Evolutionary conservation across 2,888 invertebrate genomes (phyloP).

Genomic region (Dasypogon diadema): DNA sequence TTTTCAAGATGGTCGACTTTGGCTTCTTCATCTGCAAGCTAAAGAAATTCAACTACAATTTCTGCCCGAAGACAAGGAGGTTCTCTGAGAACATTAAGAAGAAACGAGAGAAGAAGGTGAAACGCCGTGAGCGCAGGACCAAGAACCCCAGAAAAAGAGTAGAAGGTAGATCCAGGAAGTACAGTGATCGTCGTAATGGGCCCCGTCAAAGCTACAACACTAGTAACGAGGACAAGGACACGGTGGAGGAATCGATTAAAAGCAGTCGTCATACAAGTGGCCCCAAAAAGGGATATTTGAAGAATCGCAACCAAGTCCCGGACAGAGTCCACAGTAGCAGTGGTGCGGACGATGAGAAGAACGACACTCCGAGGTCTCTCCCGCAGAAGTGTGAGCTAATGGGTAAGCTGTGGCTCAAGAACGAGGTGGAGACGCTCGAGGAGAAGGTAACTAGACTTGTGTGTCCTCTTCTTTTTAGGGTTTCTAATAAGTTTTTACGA

Average conservation of each 20-base stretch:
- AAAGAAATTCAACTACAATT: conserved; percentile 68
- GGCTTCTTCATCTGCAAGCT: conserved; percentile 72
- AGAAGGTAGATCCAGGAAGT: conserved; percentile 9
- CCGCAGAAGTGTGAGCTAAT: conserved; percentile 71
- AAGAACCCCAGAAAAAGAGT: conserved; percentile 17
- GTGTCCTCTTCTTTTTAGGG: too few relatives aligned
- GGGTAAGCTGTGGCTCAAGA: conserved; percentile 90
- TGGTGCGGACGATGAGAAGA: conserved; percentile 57
- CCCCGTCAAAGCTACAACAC: conserved; percentile 64
- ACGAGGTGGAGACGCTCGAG: conserved; percentile 89
- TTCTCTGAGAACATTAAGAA: conserved; percentile 65
- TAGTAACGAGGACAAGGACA: conserved; percentile 68
- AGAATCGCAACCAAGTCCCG: conserved; percentile 63
- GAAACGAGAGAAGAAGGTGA: conserved; percentile 62
- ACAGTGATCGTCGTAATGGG: conserved; percentile 23
- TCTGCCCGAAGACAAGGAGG: conserved; percentile 65
- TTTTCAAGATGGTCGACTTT: conserved; percentile 83
- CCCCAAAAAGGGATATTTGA: conserved; percentile 65
- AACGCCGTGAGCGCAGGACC: conserved; percentile 61
- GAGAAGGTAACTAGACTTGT: conserved; percentile 76
- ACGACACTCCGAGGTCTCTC: conserved; percentile 42
- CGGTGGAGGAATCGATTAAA: conserved; percentile 54
- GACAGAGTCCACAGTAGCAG: conserved; percentile 60
- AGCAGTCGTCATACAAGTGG: neutral
- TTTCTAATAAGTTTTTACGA: neutral